These are phyloP conservation scores for Todus mexicanus DNA, from an alignment of 2,797 vertebrate species.

Conservation along the genomic window DNA sequence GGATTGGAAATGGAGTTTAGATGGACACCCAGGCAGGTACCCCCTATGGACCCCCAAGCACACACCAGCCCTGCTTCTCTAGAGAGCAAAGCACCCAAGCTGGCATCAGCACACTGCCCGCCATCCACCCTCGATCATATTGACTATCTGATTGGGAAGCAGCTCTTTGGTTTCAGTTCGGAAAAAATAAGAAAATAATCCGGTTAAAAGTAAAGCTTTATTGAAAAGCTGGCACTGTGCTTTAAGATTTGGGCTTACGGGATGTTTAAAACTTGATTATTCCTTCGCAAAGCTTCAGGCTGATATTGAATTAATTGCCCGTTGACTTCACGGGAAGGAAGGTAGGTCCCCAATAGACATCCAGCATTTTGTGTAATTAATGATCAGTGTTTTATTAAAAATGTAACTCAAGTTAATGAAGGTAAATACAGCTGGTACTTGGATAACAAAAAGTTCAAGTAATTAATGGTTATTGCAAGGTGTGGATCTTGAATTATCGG, in stretches of 20 bases:
- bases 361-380: not conserved
- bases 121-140: not conserved
- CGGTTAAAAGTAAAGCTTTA: not conserved
- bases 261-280: not conserved
- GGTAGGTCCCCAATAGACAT: not conserved
- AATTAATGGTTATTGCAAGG: not conserved
- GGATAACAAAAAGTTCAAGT: not conserved
- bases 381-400: not conserved
- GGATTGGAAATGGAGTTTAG: not conserved
- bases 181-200: not conserved
- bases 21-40: too few relatives aligned
- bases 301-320: not conserved
- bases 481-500: not conserved
- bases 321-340: not conserved
- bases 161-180: not conserved
- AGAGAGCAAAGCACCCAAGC: not conserved
- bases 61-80: not conserved
- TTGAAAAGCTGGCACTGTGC: not conserved
- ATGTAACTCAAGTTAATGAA: not conserved
- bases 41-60: accelerated
- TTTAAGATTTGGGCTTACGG: not conserved
- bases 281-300: not conserved
- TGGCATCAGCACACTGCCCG: too few relatives aligned
- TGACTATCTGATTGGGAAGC: not conserved
- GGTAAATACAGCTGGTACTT: not conserved